Conservation (phyloP, 1,140 invertebrate species). For the Leptinotarsa lineolata region DNA sequence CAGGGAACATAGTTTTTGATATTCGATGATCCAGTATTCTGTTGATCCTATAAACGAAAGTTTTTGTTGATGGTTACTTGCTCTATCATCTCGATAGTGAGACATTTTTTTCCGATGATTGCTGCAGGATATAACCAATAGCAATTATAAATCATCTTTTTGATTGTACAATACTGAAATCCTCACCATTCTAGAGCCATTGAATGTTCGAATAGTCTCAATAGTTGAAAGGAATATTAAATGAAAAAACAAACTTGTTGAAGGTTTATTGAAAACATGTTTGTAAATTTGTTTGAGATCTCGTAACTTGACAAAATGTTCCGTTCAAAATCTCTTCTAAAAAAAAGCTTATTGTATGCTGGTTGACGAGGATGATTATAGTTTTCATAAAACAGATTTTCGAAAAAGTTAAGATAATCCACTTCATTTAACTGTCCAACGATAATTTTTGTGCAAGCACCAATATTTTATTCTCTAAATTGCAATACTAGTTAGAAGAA, state of each 20-base stretch:
- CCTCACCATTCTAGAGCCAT: no score
- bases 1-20: no score
- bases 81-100: no score
- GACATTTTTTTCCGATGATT: no score
- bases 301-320: conserved; percentile 19
- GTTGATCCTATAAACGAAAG: no score
- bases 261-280: conserved; percentile 33
- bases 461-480: conserved; percentile 27
- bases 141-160: no score
- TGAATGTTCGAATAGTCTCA: no score
- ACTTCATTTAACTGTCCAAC: conserved; percentile 25
- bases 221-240: no score
- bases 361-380: conserved; percentile 8
- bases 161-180: no score
- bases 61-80: no score
- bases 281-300: conserved; percentile 28
- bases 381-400: conserved; percentile 18
- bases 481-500: conserved; percentile 29
- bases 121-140: no score
- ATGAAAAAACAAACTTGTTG: conserved; percentile 16
- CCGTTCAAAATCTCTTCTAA: conserved; percentile 25
- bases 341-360: conserved; percentile 25
- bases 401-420: conserved; percentile 19
- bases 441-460: conserved; percentile 30
- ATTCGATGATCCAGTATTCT: no score